These are phyloP conservation scores for Pherbina coryleti DNA, from an alignment of 2,888 invertebrate species.

Conservation along the genomic window DNA sequence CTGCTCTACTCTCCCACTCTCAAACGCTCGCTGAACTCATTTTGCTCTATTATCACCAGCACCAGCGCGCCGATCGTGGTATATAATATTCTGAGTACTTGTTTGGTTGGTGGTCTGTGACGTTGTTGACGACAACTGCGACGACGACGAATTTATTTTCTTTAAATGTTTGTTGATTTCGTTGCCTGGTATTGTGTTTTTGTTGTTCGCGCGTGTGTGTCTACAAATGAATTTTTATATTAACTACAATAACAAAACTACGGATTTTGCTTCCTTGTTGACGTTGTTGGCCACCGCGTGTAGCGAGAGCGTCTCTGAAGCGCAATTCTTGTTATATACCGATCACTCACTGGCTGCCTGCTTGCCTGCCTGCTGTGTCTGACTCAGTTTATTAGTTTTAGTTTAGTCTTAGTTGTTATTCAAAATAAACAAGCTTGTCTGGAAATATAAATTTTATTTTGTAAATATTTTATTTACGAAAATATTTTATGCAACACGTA, in stretches of 20 bases:
- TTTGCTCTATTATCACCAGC: not conserved
- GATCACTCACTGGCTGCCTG: not conserved
- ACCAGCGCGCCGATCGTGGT: not conserved
- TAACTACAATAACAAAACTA: not conserved
- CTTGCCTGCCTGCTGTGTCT: not conserved
- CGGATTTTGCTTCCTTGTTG: slow-evolving; percentile 15
- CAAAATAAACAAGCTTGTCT: not conserved
- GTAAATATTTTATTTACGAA: not conserved
- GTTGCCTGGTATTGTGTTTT: not conserved
- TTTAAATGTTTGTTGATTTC: not conserved
- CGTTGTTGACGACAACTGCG: not conserved
- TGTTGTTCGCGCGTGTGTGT: not conserved
- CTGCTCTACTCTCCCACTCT: too few relatives aligned
- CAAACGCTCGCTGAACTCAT: not conserved
- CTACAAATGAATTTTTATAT: not conserved
- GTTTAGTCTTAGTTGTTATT: slow-evolving; percentile 11
- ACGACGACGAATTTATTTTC: not conserved
- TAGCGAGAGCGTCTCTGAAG: not conserved
- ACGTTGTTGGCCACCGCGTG: not conserved
- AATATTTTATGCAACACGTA: too few relatives aligned
- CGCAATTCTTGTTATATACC: not conserved
- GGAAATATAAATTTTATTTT: not conserved
- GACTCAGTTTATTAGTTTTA: slow-evolving; percentile 5
- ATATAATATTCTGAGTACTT: not conserved
- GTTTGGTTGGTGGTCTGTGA: not conserved